Evolutionary conservation across 2,113 vertebrate species (phyloP).

Genomic region (Mus pahari): DNA sequence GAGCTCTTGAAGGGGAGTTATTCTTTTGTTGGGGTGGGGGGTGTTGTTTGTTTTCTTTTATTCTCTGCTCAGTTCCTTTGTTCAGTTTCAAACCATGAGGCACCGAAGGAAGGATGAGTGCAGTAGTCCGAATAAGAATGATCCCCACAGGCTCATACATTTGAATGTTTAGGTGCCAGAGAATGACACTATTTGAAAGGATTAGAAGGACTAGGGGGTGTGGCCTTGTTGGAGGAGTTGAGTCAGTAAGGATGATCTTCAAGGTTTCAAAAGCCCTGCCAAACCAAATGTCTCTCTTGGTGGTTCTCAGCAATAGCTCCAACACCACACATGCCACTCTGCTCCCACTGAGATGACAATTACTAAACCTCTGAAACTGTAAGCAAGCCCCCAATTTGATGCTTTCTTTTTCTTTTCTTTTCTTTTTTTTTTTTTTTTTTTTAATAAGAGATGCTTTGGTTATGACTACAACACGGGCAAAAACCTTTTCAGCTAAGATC

Average conservation of each 20-base stretch:
- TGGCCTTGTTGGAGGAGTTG: background rate
- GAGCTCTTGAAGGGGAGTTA: background rate
- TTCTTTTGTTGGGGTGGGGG: background rate
- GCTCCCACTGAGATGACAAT: no score
- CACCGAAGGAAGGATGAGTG: background rate
- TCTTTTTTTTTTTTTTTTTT: background rate
- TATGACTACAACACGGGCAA: background rate
- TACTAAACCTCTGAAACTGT: background rate
- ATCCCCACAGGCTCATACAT: background rate
- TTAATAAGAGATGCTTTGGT: background rate
- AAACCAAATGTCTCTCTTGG: background rate
- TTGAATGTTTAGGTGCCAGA: background rate
- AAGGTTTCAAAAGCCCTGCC: background rate
- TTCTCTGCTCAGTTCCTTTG: background rate
- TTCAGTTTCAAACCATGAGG: background rate
- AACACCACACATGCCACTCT: background rate
- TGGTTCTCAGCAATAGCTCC: background rate
- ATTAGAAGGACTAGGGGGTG: background rate
- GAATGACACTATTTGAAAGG: background rate
- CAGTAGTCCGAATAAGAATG: background rate
- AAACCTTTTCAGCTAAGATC: background rate
- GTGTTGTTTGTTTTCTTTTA: background rate
- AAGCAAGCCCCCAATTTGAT: background rate
- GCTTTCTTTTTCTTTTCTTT: no score
- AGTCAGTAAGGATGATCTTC: background rate